Percentiles rank a stretch among this genome's conserved stretches.
phyloP scores from a whole-genome alignment of 2,888 invertebrate genomes.

The Ceratothoa steindachneri region DNA sequence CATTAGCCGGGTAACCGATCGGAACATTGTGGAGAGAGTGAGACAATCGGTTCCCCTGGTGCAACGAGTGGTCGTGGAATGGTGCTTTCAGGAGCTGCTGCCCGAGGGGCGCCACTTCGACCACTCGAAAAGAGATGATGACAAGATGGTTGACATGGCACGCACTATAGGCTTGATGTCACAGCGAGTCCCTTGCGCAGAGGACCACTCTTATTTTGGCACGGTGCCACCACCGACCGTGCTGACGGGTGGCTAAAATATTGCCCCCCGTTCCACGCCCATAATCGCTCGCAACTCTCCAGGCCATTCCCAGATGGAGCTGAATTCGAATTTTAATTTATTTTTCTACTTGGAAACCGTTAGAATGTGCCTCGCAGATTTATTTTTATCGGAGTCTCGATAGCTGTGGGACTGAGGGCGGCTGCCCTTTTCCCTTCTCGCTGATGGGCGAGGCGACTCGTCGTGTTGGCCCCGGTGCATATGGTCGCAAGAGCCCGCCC shows the following conservation, averaged over 20 bases:
- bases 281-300: slow-evolving; percentile 4
- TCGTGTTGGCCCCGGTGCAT: too few relatives aligned
- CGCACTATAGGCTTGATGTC: slow-evolving; percentile 1
- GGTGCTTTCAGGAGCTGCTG: background rate
- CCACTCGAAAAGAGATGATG: background rate
- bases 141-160: slow-evolving; percentile 4
- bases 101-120: background rate
- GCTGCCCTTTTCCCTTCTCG: too few relatives aligned
- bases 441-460: too few relatives aligned
- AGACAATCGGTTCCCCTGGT: too few relatives aligned
- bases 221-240: background rate
- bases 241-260: slow-evolving; percentile 3
- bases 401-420: too few relatives aligned
- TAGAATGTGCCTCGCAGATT: background rate
- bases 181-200: background rate
- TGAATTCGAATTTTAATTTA: background rate
- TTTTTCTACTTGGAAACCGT: background rate
- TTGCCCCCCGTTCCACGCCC: background rate
- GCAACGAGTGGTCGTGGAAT: too few relatives aligned
- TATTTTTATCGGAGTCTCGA: background rate
- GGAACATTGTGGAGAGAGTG: background rate
- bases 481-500: too few relatives aligned
- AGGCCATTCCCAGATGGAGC: background rate
- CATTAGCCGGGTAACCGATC: background rate
- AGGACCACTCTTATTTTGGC: background rate